These are phyloP conservation scores for Aphidoletes aphidimyza DNA, from an alignment of 2,888 invertebrate species.

Conservation along the genomic window DNA sequence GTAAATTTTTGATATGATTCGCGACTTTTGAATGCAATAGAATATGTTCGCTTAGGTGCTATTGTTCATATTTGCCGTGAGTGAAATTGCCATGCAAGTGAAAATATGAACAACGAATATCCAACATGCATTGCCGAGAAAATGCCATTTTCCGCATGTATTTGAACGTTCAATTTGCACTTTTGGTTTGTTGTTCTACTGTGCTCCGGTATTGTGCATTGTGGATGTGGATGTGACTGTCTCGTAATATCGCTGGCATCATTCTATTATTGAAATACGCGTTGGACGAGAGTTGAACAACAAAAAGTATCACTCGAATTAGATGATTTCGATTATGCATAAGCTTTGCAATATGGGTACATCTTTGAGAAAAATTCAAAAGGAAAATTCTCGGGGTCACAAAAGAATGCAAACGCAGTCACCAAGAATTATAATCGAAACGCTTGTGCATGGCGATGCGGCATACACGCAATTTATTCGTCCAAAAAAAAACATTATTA, in stretches of 20 bases:
- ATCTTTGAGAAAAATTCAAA: background rate
- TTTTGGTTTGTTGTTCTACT: too few relatives aligned
- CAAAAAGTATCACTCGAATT: background rate
- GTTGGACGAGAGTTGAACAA: background rate
- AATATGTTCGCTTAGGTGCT: background rate
- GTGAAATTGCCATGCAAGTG: background rate
- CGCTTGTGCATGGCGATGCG: background rate
- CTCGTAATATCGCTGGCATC: background rate
- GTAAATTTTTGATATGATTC: background rate
- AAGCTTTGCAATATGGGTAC: background rate
- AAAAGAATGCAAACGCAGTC: background rate
- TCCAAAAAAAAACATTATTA: background rate
- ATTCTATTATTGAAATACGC: background rate
- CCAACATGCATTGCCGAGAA: too few relatives aligned
- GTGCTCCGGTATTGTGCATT: too few relatives aligned
- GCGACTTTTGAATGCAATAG: background rate
- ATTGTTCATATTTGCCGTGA: background rate
- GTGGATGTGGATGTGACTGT: background rate
- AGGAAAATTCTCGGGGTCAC: background rate
- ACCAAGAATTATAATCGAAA: background rate
- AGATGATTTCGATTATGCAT: conserved; percentile 8
- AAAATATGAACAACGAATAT: too few relatives aligned
- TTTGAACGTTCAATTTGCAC: background rate
- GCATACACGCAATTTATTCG: background rate
- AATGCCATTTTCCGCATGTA: too few relatives aligned